Percentiles rank a stretch among this genome's conserved stretches.
Conservation (phyloP, 2,797 vertebrate species). For the Anguilla anguilla region DNA sequence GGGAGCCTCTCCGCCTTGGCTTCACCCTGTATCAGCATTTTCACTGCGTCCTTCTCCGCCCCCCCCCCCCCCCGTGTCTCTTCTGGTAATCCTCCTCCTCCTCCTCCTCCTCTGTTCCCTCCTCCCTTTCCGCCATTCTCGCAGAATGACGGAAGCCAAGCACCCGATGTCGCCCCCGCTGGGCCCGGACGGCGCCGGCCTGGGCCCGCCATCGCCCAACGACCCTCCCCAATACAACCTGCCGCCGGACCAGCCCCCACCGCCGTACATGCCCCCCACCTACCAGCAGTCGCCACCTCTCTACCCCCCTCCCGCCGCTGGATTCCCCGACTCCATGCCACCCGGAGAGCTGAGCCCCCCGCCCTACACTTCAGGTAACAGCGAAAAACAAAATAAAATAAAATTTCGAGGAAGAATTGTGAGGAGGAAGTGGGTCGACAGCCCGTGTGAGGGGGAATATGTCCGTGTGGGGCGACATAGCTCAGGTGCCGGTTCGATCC, state of each 20-base stretch:
- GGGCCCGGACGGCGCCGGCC: background rate
- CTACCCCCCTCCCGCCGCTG: conserved; percentile 32
- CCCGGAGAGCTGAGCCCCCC: background rate
- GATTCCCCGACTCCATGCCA: conserved; percentile 11
- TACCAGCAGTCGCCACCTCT: conserved; percentile 26
- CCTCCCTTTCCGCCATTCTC: background rate
- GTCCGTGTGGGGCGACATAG: too few species aligned
- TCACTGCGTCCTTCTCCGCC: background rate
- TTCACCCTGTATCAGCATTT: background rate
- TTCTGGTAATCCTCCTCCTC: too few species aligned
- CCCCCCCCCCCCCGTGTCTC: too few species aligned
- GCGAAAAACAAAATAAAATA: background rate
- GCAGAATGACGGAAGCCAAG: conserved; percentile 55
- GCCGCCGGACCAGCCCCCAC: conserved; percentile 28
- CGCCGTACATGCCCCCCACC: conserved; percentile 42
- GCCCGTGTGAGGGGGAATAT: too few species aligned
- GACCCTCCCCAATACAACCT: conserved; percentile 24
- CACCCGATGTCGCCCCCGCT: background rate
- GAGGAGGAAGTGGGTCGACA: too few species aligned
- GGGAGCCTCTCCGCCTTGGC: too few species aligned
- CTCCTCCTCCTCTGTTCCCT: background rate
- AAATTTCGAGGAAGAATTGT: too few species aligned
- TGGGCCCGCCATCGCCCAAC: background rate
- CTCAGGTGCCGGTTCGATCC: too few species aligned
- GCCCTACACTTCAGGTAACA: conserved; percentile 21